phyloP scores from a whole-genome alignment of 37 sponge, comb jelly and placozoan species.

The Geodia barretti region DNA sequence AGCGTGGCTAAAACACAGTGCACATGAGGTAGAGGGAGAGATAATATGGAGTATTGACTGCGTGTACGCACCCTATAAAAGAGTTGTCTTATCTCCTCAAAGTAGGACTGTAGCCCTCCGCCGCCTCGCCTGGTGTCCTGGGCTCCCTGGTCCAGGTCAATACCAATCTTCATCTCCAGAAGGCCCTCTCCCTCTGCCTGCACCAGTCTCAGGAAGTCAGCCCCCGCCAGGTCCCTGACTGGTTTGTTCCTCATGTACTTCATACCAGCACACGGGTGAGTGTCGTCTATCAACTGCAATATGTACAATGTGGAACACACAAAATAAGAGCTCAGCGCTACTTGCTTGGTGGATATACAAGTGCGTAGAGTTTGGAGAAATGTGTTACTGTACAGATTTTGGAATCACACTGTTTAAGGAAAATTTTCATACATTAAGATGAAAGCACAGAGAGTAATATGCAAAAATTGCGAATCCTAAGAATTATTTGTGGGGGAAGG shows the following conservation, averaged over 20 bases:
- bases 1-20: not conserved
- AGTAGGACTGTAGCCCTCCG: conserved; percentile 53
- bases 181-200: conserved; percentile 87
- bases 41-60: not conserved
- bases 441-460: no score
- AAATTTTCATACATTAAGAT: no score
- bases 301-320: no score
- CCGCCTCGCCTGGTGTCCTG: conserved; percentile 30
- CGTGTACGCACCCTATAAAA: conserved; percentile 75
- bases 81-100: conserved; percentile 86
- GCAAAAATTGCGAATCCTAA: no score
- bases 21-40: conserved; percentile 1
- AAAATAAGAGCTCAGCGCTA: no score
- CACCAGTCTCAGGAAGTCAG: conserved; percentile 83
- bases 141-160: conserved; percentile 54
- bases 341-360: no score
- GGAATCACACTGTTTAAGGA: no score
- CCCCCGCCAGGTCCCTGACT: conserved; percentile 80
- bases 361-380: no score
- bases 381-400: no score
- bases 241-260: conserved; percentile 95
- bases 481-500: no score
- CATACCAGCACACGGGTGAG: conserved; percentile 67
- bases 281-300: conserved; percentile 82
- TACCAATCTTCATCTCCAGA: conserved; percentile 61